Conservation (phyloP, 2,888 invertebrate genomes). For the Molanna angustata region DNA sequence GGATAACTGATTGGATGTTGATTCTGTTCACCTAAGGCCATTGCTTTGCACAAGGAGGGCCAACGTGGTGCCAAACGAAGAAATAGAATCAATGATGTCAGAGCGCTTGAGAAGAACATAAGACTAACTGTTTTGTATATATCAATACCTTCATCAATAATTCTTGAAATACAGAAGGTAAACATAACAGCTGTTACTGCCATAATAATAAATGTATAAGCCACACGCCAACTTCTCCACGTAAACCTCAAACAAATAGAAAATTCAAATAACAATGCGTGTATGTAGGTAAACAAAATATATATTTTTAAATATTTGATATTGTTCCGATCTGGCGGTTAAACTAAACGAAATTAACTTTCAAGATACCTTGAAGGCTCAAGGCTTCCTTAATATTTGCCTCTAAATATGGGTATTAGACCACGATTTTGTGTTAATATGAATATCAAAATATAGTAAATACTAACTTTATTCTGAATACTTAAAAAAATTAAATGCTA, state of each 20-base stretch:
- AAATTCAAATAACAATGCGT: no score
- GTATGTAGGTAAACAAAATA: no score
- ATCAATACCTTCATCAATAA: constrained; percentile 14
- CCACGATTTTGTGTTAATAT: no score
- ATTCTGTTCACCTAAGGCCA: constrained; percentile 14
- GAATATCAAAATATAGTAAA: no score
- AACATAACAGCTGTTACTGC: background rate
- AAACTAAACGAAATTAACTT: no score
- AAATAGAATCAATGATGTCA: constrained; percentile 53
- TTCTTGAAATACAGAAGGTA: constrained; percentile 2
- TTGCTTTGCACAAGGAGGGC: constrained; percentile 41
- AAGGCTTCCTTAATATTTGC: no score
- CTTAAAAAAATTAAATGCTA: no score
- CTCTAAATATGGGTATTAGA: no score
- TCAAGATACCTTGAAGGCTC: no score
- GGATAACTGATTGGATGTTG: background rate
- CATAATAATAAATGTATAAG: constrained; percentile 16
- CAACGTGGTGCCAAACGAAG: constrained; percentile 48
- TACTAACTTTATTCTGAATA: no score
- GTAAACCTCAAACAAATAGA: constrained; percentile 26
- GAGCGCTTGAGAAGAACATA: constrained; percentile 56
- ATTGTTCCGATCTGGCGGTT: no score
- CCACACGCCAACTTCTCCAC: constrained; percentile 29
- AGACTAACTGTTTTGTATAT: constrained; percentile 40
- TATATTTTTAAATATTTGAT: no score